Conservation (phyloP, 1,140 invertebrate genomes). For the Scylla paramamosain region DNA sequence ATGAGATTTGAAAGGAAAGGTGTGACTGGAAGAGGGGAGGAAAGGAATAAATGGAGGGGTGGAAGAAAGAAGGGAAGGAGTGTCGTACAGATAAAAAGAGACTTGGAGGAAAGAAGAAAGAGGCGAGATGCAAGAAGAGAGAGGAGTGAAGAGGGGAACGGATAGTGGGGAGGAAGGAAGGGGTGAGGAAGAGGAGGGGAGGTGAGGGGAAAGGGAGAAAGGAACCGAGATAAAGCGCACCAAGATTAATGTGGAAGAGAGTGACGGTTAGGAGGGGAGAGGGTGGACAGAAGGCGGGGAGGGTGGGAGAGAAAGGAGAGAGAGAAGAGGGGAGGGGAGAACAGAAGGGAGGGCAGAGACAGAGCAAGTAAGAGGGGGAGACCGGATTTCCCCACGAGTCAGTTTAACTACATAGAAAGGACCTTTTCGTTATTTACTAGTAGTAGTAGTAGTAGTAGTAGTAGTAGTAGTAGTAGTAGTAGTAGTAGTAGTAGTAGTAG, state of each 20-base stretch:
- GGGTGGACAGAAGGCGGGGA: no score
- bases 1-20: neutral
- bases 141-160: neutral
- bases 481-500: slow-evolving; percentile 22
- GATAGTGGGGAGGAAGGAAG: neutral
- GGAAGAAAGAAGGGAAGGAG: neutral
- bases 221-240: no score
- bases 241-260: no score
- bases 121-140: neutral
- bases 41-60: neutral
- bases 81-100: neutral
- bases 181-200: neutral
- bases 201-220: neutral
- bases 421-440: neutral
- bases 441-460: slow-evolving; percentile 24
- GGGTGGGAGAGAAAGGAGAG: no score
- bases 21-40: neutral
- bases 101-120: neutral
- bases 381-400: no score
- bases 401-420: no score
- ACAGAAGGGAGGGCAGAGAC: neutral
- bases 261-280: no score
- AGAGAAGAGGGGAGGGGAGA: no score
- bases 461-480: slow-evolving; percentile 23
- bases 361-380: neutral